phyloP scores from a whole-genome alignment of 2,797 vertebrate genomes.

The Bradypus variegatus region DNA sequence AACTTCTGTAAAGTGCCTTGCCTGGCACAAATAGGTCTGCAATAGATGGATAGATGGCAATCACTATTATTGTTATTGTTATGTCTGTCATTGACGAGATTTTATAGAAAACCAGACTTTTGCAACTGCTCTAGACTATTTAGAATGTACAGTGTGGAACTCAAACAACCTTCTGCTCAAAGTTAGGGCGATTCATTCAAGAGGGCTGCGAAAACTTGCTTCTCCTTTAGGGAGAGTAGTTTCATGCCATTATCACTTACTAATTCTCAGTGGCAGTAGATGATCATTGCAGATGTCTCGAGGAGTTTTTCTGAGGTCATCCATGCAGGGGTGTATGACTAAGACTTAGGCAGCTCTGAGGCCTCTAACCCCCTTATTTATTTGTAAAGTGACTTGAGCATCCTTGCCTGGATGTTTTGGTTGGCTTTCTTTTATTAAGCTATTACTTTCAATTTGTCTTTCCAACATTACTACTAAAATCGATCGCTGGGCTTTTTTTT shows the following conservation, averaged over 20 bases:
- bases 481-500: neutral
- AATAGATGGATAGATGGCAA: too few relatives aligned
- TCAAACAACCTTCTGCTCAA: neutral
- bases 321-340: neutral
- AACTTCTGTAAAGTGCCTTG: neutral
- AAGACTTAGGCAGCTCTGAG: neutral
- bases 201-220: neutral
- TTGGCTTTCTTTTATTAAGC: neutral
- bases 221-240: neutral
- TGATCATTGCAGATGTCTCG: neutral
- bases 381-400: neutral
- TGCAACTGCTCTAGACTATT: neutral
- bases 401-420: neutral
- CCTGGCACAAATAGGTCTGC: neutral
- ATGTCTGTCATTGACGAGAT: neutral
- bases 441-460: neutral
- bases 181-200: neutral
- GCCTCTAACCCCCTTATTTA: neutral
- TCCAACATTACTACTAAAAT: neutral
- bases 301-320: neutral
- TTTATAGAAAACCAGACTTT: neutral
- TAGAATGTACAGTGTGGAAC: neutral
- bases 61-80: neutral
- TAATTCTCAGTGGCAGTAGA: neutral
- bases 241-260: neutral